phyloP scores from a whole-genome alignment of 2,888 invertebrate genomes.

The Agrochola litura region DNA sequence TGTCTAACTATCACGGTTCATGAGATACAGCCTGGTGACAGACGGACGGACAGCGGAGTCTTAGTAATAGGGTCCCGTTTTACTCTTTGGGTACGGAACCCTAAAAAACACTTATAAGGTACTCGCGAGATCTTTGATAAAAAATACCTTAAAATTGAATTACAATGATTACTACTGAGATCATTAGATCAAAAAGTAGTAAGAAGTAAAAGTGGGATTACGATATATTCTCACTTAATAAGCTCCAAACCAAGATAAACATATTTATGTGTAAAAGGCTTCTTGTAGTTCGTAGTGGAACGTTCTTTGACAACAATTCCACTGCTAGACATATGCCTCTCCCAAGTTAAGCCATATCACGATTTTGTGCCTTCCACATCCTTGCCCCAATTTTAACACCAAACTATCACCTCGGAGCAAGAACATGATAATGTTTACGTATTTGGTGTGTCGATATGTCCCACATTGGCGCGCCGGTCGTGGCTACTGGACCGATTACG shows the following conservation, averaged over 20 bases:
- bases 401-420: slow-evolving; percentile 18
- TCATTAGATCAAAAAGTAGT: too few relatives aligned
- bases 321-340: neutral
- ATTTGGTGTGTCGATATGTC: slow-evolving; percentile 54
- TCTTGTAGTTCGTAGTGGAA: neutral
- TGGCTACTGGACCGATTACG: slow-evolving; percentile 59
- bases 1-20: too few relatives aligned
- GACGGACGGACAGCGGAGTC: too few relatives aligned
- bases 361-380: neutral
- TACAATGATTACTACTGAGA: too few relatives aligned
- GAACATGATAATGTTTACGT: slow-evolving; percentile 41
- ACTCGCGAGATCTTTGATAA: too few relatives aligned
- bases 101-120: too few relatives aligned
- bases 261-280: neutral
- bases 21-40: too few relatives aligned
- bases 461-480: slow-evolving; percentile 49
- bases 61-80: too few relatives aligned
- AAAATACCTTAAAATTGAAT: too few relatives aligned
- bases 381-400: slow-evolving; percentile 3
- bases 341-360: too few relatives aligned
- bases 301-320: neutral
- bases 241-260: neutral
- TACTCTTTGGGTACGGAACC: too few relatives aligned
- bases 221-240: neutral
- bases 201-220: neutral